phyloP scores from a whole-genome alignment of 2,113 vertebrate species.

The Eurystomus gularis region DNA sequence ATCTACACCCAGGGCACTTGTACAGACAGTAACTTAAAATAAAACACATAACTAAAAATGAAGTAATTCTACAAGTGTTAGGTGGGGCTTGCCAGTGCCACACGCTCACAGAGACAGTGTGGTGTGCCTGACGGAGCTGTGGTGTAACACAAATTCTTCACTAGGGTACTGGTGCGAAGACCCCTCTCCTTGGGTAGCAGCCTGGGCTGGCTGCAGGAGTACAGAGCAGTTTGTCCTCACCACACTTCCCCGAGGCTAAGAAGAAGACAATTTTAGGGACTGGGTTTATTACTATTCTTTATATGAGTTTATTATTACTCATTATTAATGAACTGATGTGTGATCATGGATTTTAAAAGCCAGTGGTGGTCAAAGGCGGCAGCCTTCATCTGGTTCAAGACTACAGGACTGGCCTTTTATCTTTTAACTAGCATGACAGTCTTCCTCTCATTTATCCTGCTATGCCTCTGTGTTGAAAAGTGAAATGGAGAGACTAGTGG shows the following conservation, averaged over 20 bases:
- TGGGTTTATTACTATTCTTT: background rate
- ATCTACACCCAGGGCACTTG: background rate
- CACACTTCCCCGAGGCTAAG: too few species aligned
- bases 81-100: background rate
- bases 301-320: background rate
- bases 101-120: fast-evolving
- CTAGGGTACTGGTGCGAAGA: background rate
- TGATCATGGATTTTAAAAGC: background rate
- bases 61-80: background rate
- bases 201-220: background rate
- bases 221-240: background rate
- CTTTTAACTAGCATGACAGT: background rate
- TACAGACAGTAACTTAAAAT: background rate
- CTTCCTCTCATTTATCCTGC: background rate
- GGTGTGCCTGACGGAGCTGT: background rate
- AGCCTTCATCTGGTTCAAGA: background rate
- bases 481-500: background rate
- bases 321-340: background rate
- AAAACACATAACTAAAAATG: background rate
- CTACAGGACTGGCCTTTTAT: background rate
- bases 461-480: background rate
- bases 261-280: background rate
- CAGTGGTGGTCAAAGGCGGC: background rate
- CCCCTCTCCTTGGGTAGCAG: background rate
- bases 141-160: background rate